Base-by-base conservation (phyloP, 1,140 invertebrate genomes). In the Cepaea nemoralis region DNA sequence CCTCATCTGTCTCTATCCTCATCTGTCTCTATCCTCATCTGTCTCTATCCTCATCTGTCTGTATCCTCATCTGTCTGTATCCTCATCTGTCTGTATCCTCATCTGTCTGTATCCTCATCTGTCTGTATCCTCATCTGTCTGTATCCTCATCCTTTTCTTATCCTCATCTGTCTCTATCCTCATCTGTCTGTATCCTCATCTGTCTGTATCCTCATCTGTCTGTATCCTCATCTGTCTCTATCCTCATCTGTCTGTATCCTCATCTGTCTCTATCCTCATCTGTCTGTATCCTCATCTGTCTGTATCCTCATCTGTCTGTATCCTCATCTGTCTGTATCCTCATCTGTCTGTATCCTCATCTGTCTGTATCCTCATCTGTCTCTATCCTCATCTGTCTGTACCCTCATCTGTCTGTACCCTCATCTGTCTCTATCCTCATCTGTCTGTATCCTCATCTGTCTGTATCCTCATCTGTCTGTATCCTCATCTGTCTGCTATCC, bases 221-320 rank as follows among this genome's bases (percentile, higher is more conserved):
- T 66, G 24, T 66, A 8, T 66, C n/a, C 24, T 27, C n/a, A 10
- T 66, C n/a, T 66, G 24, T 66, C 59, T 66, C 24, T n/a, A 8
- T 27, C 59, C n/a, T 66, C 24, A 66, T 66, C 31, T 66, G 24
- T 66, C n/a, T n/a, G n/a, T n/a, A n/a, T n/a, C n/a, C 59, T 66
- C 24, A 10, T 66, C 24, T 66, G 59, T 66, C 31, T 27, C 59
- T 66, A 8, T 66, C 31, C 24, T 33, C n/a, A 10, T 66, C 24
- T 66, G 10, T 12, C 8, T 24, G 6, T 8, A 12, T 66, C 24
- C 59, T 66, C n/a, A 8, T 66, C n/a, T 33, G 59, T 66, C 31
- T 33, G 59, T 12, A 8, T 33, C 31, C n/a, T 66, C 31, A 27
- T 27, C 31, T 66, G 59, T 66, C n/a, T 66, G 6, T 33, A n/a